Percentiles rank a stretch among this genome's conserved stretches.
Evolutionary conservation across 2,888 invertebrate genomes (phyloP).

Genomic region (Cancer borealis): DNA sequence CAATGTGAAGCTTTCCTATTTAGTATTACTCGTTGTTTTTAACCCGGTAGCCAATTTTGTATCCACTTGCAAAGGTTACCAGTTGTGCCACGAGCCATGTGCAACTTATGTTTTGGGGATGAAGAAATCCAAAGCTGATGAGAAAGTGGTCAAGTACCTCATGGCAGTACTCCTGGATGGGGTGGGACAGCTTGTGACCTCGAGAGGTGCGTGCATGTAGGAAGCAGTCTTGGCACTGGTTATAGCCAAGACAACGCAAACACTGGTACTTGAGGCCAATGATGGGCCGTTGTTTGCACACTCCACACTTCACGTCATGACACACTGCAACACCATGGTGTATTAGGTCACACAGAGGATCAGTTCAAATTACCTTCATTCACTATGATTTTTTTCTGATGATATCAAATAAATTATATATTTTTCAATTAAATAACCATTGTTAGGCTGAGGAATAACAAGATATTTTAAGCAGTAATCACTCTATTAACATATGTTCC

Average conservation of each 20-base stretch:
- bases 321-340: slow-evolving; percentile 78
- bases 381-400: background rate
- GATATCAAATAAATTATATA: background rate
- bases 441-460: background rate
- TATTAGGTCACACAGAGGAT: background rate
- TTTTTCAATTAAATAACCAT: background rate
- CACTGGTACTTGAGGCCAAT: slow-evolving; percentile 85
- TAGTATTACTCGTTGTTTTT: too few species aligned
- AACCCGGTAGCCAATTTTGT: too few species aligned
- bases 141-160: slow-evolving; percentile 62
- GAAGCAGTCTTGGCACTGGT: slow-evolving; percentile 86
- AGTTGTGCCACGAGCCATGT: background rate
- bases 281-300: slow-evolving; percentile 84
- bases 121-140: background rate
- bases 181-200: slow-evolving; percentile 85
- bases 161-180: slow-evolving; percentile 85
- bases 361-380: background rate
- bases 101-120: background rate
- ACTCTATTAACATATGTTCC: background rate
- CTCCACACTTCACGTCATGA: slow-evolving; percentile 84
- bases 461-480: background rate
- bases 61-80: too few species aligned
- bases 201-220: slow-evolving; percentile 83
- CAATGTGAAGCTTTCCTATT: too few species aligned
- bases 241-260: slow-evolving; percentile 84